A percentile compares a stretch with the other conserved stretches of the same genome.
Evolutionary conservation across 2,113 vertebrate genomes (phyloP).

Genomic region (Puffinus mauretanicus): DNA sequence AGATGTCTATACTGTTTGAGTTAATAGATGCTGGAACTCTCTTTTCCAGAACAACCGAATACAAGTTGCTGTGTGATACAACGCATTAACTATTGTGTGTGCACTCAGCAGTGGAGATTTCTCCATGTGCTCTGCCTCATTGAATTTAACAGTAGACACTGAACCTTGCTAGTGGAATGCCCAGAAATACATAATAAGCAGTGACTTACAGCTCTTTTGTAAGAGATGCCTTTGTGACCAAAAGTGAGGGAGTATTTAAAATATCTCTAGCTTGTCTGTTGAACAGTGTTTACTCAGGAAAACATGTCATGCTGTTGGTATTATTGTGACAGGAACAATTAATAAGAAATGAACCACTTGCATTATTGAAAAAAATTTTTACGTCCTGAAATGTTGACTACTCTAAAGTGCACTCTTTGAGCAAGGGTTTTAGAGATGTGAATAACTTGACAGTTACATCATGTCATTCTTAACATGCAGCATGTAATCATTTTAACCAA

Average conservation of each 20-base stretch:
- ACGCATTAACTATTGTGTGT: not conserved
- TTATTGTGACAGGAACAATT: not conserved
- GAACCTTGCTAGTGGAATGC: not conserved
- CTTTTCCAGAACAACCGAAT: not conserved
- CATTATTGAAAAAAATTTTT: not conserved
- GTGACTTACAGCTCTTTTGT: not conserved
- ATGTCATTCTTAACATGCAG: not conserved
- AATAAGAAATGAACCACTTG: not conserved
- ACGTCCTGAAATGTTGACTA: not conserved
- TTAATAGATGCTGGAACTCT: not conserved
- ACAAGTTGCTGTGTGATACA: not conserved
- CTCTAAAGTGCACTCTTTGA: not conserved
- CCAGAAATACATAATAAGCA: not conserved
- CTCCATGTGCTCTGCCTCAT: not conserved
- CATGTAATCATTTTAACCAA: not conserved
- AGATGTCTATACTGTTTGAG: not conserved
- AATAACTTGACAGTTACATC: not conserved
- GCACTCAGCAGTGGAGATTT: not conserved
- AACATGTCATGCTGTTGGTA: not conserved
- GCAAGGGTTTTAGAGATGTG: not conserved
- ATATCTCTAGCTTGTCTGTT: not conserved
- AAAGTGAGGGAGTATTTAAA: not conserved
- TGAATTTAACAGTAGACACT: not conserved
- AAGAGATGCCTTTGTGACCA: not conserved
- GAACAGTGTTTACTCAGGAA: not conserved